Conservation (phyloP, 2,888 invertebrate species). For the Sphaeridia pumilis region DNA sequence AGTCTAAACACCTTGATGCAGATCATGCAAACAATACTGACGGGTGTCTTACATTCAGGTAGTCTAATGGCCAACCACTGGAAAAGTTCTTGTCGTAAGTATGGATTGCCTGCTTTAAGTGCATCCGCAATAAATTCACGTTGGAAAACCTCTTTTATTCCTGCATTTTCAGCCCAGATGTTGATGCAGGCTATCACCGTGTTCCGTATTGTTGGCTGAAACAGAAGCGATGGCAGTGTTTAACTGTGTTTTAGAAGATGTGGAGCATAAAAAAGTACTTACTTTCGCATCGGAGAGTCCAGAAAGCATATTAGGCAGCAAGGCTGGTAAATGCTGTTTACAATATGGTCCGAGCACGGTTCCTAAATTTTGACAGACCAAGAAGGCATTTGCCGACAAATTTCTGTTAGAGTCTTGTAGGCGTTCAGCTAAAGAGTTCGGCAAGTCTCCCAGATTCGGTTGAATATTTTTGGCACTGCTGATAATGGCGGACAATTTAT, state of each 20-base stretch:
- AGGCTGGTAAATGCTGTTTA: constrained; percentile 62
- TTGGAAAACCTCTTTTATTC: constrained; percentile 69
- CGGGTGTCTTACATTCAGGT: constrained; percentile 44
- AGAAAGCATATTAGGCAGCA: constrained; percentile 71
- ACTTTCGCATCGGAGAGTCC: constrained; percentile 60
- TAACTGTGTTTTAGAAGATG: not conserved
- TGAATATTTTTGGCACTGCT: constrained; percentile 63
- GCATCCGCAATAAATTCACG: constrained; percentile 82
- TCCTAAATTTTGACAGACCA: constrained; percentile 69
- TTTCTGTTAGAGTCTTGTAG: constrained; percentile 85
- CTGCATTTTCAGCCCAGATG: constrained; percentile 70
- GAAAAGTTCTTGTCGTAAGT: constrained; percentile 67
- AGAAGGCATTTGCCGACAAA: constrained; percentile 69
- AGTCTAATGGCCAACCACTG: constrained; percentile 73
- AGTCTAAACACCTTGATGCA: not conserved
- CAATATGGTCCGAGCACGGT: constrained; percentile 70
- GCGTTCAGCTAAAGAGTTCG: constrained; percentile 62
- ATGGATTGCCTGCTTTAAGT: constrained; percentile 71
- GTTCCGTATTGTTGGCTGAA: constrained; percentile 16
- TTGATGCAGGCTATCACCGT: constrained; percentile 67
- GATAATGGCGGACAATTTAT: constrained; percentile 58
- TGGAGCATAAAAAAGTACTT: constrained; percentile 20
- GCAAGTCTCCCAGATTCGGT: constrained; percentile 69
- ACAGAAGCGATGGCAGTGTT: not conserved
- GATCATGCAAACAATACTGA: not conserved